A percentile compares a stretch with the other conserved stretches of the same genome.
Conservation (phyloP, 1,140 invertebrate species). For the Trypoxylus dichotomus region DNA sequence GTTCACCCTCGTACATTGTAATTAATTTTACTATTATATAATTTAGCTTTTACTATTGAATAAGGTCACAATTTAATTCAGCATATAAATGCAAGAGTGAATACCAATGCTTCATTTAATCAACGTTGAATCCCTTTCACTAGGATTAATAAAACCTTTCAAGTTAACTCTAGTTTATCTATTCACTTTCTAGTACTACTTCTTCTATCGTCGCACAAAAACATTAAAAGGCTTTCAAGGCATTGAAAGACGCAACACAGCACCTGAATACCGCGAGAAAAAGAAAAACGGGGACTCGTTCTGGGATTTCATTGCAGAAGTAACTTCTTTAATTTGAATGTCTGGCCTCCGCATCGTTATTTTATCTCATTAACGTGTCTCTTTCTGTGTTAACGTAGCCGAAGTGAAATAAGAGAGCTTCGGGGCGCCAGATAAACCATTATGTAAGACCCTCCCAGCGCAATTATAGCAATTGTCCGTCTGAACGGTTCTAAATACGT, state of each 20-base stretch:
- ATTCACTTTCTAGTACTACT: background rate
- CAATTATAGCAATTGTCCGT: constrained; percentile 24
- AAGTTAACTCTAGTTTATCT: background rate
- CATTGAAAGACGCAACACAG: background rate
- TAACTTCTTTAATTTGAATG: constrained; percentile 23
- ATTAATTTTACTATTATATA: too few relatives aligned
- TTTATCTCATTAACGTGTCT: constrained; percentile 20
- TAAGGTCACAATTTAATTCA: too few relatives aligned
- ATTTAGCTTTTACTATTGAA: too few relatives aligned
- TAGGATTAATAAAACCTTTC: background rate
- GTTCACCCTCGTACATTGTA: too few relatives aligned
- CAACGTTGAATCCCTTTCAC: too few relatives aligned
- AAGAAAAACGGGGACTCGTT: background rate
- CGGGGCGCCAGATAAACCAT: constrained; percentile 3
- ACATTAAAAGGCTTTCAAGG: background rate
- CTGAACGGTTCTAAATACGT: constrained; percentile 19
- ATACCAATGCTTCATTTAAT: too few relatives aligned
- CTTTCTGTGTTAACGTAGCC: background rate
- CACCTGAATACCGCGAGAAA: background rate
- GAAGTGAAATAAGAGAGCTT: background rate
- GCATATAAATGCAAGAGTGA: too few relatives aligned
- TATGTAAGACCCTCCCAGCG: background rate
- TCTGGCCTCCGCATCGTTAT: background rate
- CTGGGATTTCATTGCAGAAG: background rate
- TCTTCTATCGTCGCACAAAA: background rate